Evolutionary conservation across 1,140 invertebrate species (phyloP).

Genomic region (Drosophila repleta): DNA sequence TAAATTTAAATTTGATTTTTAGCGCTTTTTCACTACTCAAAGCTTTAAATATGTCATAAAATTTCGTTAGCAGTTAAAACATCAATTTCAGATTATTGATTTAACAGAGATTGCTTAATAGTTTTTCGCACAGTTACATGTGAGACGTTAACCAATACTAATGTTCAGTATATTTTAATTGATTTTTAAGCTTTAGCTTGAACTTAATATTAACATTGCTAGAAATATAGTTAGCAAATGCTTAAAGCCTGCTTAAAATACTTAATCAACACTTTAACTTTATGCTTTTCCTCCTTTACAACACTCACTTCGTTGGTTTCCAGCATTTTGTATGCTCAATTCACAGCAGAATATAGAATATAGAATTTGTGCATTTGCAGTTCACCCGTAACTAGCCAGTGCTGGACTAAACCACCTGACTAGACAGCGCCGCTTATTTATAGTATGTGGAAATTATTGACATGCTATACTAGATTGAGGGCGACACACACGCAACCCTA

Average conservation of each 20-base stretch:
- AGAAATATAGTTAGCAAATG: no score
- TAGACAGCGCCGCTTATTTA: conserved; percentile 54
- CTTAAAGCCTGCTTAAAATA: no score
- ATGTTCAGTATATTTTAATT: not conserved
- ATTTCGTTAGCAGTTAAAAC: no score
- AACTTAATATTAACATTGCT: no score
- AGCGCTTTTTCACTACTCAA: no score
- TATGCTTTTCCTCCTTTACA: not conserved
- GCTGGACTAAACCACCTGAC: conserved; percentile 55
- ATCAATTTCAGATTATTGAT: not conserved
- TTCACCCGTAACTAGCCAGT: conserved; percentile 23
- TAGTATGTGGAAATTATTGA: conserved; percentile 66
- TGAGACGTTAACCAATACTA: no score
- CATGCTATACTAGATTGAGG: conserved; percentile 30
- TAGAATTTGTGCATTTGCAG: not conserved
- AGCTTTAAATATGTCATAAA: no score
- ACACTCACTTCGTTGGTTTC: conserved; percentile 69
- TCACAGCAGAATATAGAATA: not conserved
- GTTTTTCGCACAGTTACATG: no score
- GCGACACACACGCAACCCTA: not conserved
- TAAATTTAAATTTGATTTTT: no score
- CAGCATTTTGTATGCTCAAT: conserved; percentile 39
- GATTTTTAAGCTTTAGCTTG: not conserved
- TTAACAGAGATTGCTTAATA: no score
- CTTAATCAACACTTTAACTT: conserved; percentile 1